These are phyloP conservation scores for Chydorus sphaericus DNA, from an alignment of 2,888 invertebrate genomes.

Conservation along the genomic window DNA sequence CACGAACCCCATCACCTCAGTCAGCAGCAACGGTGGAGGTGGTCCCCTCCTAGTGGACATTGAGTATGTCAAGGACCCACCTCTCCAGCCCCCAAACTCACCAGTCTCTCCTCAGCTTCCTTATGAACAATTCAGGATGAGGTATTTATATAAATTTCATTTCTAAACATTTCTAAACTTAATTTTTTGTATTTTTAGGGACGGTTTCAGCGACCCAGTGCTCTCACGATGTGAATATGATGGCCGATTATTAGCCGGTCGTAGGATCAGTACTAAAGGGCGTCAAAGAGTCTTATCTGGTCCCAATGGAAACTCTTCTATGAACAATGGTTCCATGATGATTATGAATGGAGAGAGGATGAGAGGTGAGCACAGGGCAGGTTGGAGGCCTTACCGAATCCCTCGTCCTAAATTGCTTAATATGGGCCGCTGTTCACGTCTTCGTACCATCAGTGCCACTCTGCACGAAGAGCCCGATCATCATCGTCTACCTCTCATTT, in stretches of 20 bases:
- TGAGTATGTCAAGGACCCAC: constrained; percentile 1
- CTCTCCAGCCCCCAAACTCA: constrained; percentile 13
- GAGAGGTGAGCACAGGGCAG: neutral
- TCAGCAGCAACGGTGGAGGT: neutral
- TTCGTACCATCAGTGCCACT: constrained; percentile 11
- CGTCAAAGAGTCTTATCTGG: constrained; percentile 10
- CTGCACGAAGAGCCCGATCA: constrained; percentile 11
- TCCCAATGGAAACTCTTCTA: neutral
- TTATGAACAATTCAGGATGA: neutral
- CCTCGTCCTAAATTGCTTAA: constrained; percentile 8
- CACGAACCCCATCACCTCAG: neutral
- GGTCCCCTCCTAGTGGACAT: constrained; percentile 4
- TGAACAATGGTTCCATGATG: neutral
- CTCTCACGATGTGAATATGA: constrained; percentile 1
- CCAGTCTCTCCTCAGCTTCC: constrained; percentile 11
- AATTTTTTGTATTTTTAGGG: neutral
- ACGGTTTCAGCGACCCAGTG: neutral
- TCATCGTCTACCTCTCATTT: neutral
- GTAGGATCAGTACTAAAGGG: constrained; percentile 5
- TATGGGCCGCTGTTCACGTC: neutral
- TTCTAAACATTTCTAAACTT: neutral
- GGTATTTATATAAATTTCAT: neutral
- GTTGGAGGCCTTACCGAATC: constrained; percentile 9
- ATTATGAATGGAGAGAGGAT: too few species aligned
- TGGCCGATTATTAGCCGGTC: neutral